These are phyloP conservation scores for Drosophila neoperkinsi DNA, from an alignment of 2,888 invertebrate species.

Conservation along the genomic window DNA sequence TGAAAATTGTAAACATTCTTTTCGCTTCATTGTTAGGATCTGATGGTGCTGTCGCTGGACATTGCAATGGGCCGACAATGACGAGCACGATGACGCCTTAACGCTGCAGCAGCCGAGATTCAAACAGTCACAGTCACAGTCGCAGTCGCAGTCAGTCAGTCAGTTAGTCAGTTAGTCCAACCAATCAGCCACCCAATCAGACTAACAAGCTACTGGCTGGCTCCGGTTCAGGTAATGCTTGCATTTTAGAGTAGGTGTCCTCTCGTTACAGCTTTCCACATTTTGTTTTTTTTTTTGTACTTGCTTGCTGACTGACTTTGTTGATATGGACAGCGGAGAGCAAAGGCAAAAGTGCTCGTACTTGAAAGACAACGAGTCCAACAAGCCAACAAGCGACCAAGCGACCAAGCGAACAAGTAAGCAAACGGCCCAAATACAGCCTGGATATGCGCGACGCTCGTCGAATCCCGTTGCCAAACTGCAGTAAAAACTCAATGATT, in stretches of 20 bases:
- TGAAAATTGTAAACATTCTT: conserved; percentile 79
- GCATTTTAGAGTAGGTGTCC: conserved; percentile 76
- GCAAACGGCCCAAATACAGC: conserved; percentile 61
- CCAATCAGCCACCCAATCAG: conserved; percentile 80
- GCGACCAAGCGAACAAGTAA: conserved; percentile 8
- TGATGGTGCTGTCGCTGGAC: conserved; percentile 45
- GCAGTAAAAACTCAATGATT: conserved; percentile 82
- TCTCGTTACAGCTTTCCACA: conserved; percentile 32
- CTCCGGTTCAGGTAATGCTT: conserved; percentile 46
- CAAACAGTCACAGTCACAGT: conserved; percentile 34
- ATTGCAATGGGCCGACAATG: conserved; percentile 59
- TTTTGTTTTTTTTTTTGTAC: conserved; percentile 61
- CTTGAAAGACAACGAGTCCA: conserved; percentile 42
- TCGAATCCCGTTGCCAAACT: conserved; percentile 79
- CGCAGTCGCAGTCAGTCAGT: conserved; percentile 32
- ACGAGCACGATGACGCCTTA: conserved; percentile 58
- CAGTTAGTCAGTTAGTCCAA: conserved; percentile 51
- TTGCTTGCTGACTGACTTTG: conserved; percentile 56
- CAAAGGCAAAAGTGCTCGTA: conserved; percentile 30
- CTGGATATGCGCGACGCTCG: conserved; percentile 68
- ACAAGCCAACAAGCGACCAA: conserved; percentile 7
- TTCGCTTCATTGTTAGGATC: conserved; percentile 77
- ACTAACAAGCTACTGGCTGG: conserved; percentile 66
- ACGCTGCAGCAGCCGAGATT: conserved; percentile 56
- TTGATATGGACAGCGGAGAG: conserved; percentile 60